Conservation (phyloP, 2,888 invertebrate genomes). For the Campopleginae sp. region DNA sequence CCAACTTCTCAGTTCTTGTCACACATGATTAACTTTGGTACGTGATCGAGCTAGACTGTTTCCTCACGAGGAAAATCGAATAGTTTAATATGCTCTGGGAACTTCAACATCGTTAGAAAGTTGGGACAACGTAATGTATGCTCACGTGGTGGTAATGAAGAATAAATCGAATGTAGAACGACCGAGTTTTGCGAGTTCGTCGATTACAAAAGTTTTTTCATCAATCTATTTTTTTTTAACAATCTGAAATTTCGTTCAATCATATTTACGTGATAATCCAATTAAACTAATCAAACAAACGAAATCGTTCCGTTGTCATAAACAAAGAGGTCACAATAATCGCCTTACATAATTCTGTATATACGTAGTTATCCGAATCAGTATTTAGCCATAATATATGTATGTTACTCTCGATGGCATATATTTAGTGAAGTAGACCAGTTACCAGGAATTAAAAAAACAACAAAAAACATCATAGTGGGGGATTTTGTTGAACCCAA, state of each 20-base stretch:
- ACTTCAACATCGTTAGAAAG: conserved; percentile 49
- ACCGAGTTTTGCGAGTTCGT: conserved; percentile 23
- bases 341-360: conserved; percentile 54
- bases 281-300: conserved; percentile 63
- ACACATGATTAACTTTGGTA: conserved; percentile 27
- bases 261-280: conserved; percentile 47
- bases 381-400: neutral
- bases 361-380: neutral
- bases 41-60: conserved; percentile 1
- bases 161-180: conserved; percentile 12
- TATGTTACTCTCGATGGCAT: neutral
- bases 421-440: conserved; percentile 25
- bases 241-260: conserved; percentile 23
- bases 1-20: conserved; percentile 10
- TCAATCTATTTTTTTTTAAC: conserved; percentile 32
- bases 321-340: conserved; percentile 65
- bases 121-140: conserved; percentile 15
- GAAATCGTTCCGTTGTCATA: conserved; percentile 65
- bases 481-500: conserved; percentile 44
- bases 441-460: conserved; percentile 44
- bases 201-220: conserved; percentile 10
- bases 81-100: conserved; percentile 18
- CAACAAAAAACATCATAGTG: conserved; percentile 6
- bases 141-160: conserved; percentile 46
- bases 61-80: conserved; percentile 7